These are phyloP conservation scores for Papilio gigon DNA, from an alignment of 2,888 invertebrate species.

Conservation along the genomic window DNA sequence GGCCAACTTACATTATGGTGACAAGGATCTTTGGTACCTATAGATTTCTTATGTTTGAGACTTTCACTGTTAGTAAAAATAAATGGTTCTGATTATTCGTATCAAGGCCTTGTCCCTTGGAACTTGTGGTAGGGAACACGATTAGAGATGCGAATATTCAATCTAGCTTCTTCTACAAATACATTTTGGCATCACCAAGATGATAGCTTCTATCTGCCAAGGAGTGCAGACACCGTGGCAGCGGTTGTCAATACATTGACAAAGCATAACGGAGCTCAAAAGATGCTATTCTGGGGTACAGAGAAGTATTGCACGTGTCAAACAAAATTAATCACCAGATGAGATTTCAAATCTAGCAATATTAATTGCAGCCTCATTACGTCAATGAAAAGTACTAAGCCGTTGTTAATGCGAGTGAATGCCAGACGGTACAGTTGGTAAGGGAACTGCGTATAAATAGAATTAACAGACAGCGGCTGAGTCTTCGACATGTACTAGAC, in stretches of 20 bases:
- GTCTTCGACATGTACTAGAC: slow-evolving; percentile 17
- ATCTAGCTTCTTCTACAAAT: slow-evolving; percentile 2
- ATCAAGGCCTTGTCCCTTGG: not conserved
- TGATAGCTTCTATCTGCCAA: not conserved
- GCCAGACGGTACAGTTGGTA: slow-evolving; percentile 23
- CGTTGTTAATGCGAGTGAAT: slow-evolving; percentile 34
- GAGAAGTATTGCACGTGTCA: slow-evolving; percentile 23
- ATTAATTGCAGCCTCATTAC: slow-evolving; percentile 40
- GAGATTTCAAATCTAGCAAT: slow-evolving; percentile 30
- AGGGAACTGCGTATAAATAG: slow-evolving; percentile 30
- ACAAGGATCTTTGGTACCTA: slow-evolving; percentile 1
- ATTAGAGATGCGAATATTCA: no score
- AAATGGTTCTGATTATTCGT: no score
- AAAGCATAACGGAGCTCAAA: slow-evolving; percentile 12
- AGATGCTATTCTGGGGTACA: slow-evolving; percentile 25
- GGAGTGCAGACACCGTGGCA: slow-evolving; percentile 10
- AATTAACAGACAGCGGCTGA: slow-evolving; percentile 13
- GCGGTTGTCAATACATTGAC: slow-evolving; percentile 12
- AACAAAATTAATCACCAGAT: slow-evolving; percentile 35
- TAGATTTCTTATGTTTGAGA: not conserved
- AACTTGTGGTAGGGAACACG: no score
- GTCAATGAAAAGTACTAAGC: slow-evolving; percentile 37
- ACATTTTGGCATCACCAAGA: not conserved
- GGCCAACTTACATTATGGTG: not conserved
- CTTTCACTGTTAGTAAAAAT: no score